Base-by-base conservation (phyloP, 2,888 invertebrate genomes). In the Schizaphis graminum region DNA sequence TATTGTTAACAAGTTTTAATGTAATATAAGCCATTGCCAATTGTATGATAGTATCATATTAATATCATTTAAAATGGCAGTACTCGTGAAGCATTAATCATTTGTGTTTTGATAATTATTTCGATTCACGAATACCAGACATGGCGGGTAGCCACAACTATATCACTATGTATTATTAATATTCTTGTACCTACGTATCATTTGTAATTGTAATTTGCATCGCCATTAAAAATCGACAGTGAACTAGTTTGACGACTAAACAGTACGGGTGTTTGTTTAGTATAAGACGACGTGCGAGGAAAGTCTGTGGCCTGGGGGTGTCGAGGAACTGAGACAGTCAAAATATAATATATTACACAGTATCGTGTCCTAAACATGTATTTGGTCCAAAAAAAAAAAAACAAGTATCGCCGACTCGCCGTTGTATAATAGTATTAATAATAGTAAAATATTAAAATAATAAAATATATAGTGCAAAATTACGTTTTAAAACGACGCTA, bases 181-280 rank as follows among this genome's bases (percentile, higher is more conserved):
- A 91, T 49, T 67, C n/a, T 53, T 89, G 44, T 28, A n/a, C n/a
- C n/a, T n/a, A 57, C 41, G 57, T 61, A 49, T 49, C 53, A 47
- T 53, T 35, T 84, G 84, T 91, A 84, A 84, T 91, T 49, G 24
- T 56, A 91, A 91, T 91, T 91, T 84, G 91, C 53, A 84, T 84
- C 56, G 84, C 91, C 91, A 91, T 91, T 91, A 84, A 85, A 85
- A 84, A 84, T 91, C 41, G 53, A 91, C 84, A 91, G 26, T 44
- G 56, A 85, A 91, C 91, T 41, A 41, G 91, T 91, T 84, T 53
- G 41, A 56, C 41, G 84, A 91, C 91, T 53, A 61, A 61, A 47
- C 24, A 86, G 7, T 21, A 67, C 67, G 47, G 44, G 89, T 61
- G 10, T 89, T 89, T 89, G 61, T 90, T 90, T 49, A 47, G 41